phyloP scores from a whole-genome alignment of 2,888 invertebrate genomes.

The Drosophila nr. fundita region DNA sequence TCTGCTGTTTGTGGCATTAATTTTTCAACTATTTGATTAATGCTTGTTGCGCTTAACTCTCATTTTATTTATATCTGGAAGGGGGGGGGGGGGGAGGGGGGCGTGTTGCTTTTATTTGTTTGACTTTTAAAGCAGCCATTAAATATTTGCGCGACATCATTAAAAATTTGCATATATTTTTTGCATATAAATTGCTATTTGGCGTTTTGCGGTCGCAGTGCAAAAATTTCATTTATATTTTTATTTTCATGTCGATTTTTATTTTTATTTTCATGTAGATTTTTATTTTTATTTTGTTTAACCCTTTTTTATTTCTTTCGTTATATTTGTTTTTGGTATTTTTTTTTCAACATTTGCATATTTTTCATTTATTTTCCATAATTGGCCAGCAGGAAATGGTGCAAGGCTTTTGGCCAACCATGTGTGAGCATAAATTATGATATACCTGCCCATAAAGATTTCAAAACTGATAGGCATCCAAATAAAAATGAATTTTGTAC shows the following conservation, averaged over 20 bases:
- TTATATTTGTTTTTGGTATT: slow-evolving; percentile 4
- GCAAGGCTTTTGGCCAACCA: slow-evolving; percentile 31
- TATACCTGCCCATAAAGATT: slow-evolving; percentile 41
- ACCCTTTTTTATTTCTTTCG: slow-evolving; percentile 7
- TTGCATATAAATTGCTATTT: slow-evolving; percentile 70
- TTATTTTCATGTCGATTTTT: slow-evolving; percentile 5
- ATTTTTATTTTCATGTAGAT: background rate
- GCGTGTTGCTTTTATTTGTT: slow-evolving; percentile 19
- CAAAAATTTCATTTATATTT: slow-evolving; percentile 31
- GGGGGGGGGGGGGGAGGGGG: background rate
- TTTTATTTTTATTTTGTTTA: slow-evolving; percentile 1
- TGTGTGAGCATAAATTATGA: slow-evolving; percentile 53
- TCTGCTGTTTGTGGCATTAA: slow-evolving; percentile 14
- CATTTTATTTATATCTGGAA: slow-evolving; percentile 26
- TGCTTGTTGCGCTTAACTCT: slow-evolving; percentile 24
- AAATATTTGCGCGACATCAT: slow-evolving; percentile 53
- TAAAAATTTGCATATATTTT: slow-evolving; percentile 51
- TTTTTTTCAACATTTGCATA: slow-evolving; percentile 52
- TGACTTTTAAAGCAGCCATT: slow-evolving; percentile 45
- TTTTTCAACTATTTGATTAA: slow-evolving; percentile 44
- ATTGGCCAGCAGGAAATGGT: slow-evolving; percentile 61
- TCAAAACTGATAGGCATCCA: slow-evolving; percentile 18
- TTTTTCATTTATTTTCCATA: slow-evolving; percentile 64
- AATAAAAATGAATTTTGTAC: slow-evolving; percentile 2
- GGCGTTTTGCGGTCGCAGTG: slow-evolving; percentile 59